These are phyloP conservation scores for Semotilus atromaculatus DNA, from an alignment of 2,797 vertebrate genomes.

Conservation along the genomic window DNA sequence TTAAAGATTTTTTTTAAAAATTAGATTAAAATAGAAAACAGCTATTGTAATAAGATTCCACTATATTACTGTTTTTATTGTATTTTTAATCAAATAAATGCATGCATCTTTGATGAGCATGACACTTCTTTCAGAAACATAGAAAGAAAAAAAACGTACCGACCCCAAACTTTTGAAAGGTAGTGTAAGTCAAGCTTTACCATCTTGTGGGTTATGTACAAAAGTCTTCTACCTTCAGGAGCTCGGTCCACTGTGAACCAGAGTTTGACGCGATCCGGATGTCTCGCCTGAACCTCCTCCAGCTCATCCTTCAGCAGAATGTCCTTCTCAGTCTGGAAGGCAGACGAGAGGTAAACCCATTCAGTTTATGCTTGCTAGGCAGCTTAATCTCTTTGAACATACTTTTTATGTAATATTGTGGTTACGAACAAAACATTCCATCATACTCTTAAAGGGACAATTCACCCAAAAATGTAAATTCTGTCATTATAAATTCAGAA, in stretches of 20 bases:
- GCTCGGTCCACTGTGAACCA: conserved; percentile 71
- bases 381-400: not conserved
- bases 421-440: not conserved
- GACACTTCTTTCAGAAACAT: not conserved
- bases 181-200: not conserved
- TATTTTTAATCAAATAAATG: not conserved
- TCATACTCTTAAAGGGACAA: conserved; percentile 6
- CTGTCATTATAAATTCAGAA: not conserved
- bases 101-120: not conserved
- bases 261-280: conserved; percentile 67
- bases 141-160: not conserved
- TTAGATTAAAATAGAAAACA: not conserved
- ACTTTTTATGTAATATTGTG: not conserved
- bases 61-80: not conserved
- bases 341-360: not conserved
- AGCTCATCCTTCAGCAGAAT: conserved; percentile 70
- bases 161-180: not conserved
- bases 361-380: not conserved
- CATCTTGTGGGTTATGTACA: not conserved
- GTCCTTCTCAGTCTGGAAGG: conserved; percentile 68
- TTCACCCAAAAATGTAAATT: not conserved
- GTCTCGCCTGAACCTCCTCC: conserved; percentile 65
- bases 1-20: too few species aligned
- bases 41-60: not conserved
- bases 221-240: conserved; percentile 59